Base-by-base conservation (phyloP, 2,888 invertebrate species). In the Cephus pulcher region DNA sequence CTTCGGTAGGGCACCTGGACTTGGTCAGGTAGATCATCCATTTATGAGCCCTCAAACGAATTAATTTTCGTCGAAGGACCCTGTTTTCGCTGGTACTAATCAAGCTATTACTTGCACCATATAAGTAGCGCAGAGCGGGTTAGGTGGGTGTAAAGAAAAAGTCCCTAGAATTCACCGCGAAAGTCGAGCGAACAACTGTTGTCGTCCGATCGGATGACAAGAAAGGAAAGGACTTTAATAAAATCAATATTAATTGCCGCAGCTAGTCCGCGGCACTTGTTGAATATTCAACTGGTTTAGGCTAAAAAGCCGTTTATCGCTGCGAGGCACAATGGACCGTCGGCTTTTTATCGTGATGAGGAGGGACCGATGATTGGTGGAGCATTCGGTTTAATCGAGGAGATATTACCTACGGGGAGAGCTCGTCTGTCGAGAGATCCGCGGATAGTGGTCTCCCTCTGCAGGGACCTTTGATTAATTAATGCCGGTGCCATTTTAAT, bases 241-340 rank as follows among this genome's bases (percentile, higher is more conserved):
- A 90, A 90, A 90, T 90, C 89, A 89, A 90, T 90, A 90, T 90
- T 90, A 90, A 90, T 90, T 90, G 88, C 88, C 84, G 83, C 83
- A 80, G 85, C 74, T 73, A 76, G 34, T 76, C 80, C 78, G 76
- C 75, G 69, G 77, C 77, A 79, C 86, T 81, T 84, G 88, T 89
- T 90, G 90, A 90, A 90, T 90, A 90, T 90, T 90, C 90, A 90
- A 89, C 87, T 83, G 76, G 73, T 74, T 71, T 69, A 78, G 82
- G 80, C 83, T 86, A 90, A 90, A 90, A 90, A 90, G 89, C 87
- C 87, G 90, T 90, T 90, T 90, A 89, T 88, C 87, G 88, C 85
- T 84, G 80, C 84, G 85, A 86, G 85, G 86, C 86, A 84, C 82
- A 86, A 85, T 56, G 56, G 56, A 23, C 15, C 84, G 75, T 88